Evolutionary conservation across 2,888 invertebrate genomes (phyloP).

Genomic region (Clunio marinus): DNA sequence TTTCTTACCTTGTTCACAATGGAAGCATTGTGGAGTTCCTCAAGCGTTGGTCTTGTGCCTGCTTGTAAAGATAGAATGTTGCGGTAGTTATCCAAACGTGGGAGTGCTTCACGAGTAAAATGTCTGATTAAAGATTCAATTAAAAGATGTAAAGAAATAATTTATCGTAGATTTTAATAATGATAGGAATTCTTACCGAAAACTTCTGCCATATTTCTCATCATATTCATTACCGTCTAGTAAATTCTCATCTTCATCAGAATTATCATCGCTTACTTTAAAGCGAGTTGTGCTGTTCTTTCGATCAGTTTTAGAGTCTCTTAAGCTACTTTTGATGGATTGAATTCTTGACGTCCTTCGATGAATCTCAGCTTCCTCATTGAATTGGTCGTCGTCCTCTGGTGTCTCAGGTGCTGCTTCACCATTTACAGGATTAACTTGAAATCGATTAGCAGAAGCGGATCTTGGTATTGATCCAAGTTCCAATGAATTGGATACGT

Average conservation of each 20-base stretch:
- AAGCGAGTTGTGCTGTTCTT: slow-evolving; percentile 61
- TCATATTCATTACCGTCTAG: slow-evolving; percentile 57
- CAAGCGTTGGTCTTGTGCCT: slow-evolving; percentile 78
- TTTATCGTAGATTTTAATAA: not conserved
- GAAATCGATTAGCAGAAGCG: slow-evolving; percentile 48
- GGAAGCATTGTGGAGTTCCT: slow-evolving; percentile 82
- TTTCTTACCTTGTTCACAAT: slow-evolving; percentile 69
- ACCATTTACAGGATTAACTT: slow-evolving; percentile 51
- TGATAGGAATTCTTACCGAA: slow-evolving; percentile 55
- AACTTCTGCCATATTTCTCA: slow-evolving; percentile 73
- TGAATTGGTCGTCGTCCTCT: slow-evolving; percentile 30
- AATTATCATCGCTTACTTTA: slow-evolving; percentile 54
- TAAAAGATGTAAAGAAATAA: not conserved
- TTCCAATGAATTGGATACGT: slow-evolving; percentile 23
- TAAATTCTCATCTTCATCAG: slow-evolving; percentile 53
- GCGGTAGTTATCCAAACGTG: slow-evolving; percentile 82
- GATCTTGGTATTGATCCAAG: slow-evolving; percentile 18
- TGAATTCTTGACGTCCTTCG: slow-evolving; percentile 30
- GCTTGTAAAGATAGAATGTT: slow-evolving; percentile 85
- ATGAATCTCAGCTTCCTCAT: slow-evolving; percentile 31
- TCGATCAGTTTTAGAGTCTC: slow-evolving; percentile 48
- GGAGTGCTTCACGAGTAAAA: slow-evolving; percentile 81
- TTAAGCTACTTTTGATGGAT: slow-evolving; percentile 60
- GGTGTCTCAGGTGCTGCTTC: slow-evolving; percentile 42
- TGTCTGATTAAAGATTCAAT: slow-evolving; percentile 55